Evolutionary conservation across 30 jellyfish, hydroid and myxozoan species (phyloP).

Genomic region (Clytia hemisphaerica): DNA sequence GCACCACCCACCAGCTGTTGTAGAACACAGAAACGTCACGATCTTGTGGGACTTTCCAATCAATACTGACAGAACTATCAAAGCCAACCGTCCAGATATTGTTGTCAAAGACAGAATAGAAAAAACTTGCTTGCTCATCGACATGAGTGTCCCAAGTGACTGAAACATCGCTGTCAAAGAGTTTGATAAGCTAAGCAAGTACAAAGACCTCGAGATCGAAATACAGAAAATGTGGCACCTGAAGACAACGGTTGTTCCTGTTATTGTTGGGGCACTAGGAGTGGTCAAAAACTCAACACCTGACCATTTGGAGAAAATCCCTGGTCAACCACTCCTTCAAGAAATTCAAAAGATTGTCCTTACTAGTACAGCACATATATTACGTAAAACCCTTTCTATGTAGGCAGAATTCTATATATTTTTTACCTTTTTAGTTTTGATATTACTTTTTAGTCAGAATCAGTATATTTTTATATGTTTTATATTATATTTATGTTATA

Average conservation of each 20-base stretch:
- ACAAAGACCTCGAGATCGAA: too few species aligned
- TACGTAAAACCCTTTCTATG: conserved; percentile 16
- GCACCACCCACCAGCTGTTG: conserved; percentile 27
- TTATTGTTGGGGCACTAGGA: conserved; percentile 31
- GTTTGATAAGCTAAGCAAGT: conserved; percentile 4
- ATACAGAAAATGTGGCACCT: conserved; percentile 4
- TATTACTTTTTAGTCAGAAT: too few species aligned
- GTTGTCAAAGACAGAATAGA: conserved; percentile 10
- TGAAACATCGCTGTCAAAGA: conserved; percentile 13
- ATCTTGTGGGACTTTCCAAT: conserved; percentile 34
- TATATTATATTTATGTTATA: too few species aligned
- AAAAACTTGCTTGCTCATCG: conserved; percentile 3
- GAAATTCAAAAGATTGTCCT: conserved; percentile 16
- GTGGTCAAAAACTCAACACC: background rate
- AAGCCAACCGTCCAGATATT: conserved; percentile 46
- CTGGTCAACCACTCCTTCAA: conserved; percentile 15
- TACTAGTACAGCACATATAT: conserved; percentile 16
- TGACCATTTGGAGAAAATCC: background rate
- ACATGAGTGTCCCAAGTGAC: conserved; percentile 31
- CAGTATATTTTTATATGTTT: too few species aligned
- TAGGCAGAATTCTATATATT: too few species aligned
- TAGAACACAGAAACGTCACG: conserved; percentile 14
- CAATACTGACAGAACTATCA: too few species aligned
- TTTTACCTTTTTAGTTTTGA: too few species aligned
- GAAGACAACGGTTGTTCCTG: conserved; percentile 20